Evolutionary conservation across 2,113 vertebrate species (phyloP).

Genomic region (Trogon surrucura): DNA sequence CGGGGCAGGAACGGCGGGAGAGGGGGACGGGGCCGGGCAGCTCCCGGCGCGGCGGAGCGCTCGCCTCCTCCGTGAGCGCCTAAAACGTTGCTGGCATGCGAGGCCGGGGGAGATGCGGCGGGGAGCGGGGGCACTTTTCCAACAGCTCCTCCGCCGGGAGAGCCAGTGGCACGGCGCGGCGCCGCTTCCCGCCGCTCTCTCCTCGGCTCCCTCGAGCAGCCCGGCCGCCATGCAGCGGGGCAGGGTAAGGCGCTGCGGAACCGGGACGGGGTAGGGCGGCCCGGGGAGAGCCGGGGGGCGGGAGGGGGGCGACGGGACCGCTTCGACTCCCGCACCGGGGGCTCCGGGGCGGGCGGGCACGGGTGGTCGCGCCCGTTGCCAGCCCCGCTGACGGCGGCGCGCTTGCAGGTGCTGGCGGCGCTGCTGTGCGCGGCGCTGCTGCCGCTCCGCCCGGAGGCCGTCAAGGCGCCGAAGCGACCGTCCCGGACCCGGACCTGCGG

Average conservation of each 20-base stretch:
- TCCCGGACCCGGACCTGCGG: constrained; percentile 79
- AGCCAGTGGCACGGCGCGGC: constrained; percentile 16
- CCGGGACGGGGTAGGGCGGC: too few relatives aligned
- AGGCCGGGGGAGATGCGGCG: constrained; percentile 37
- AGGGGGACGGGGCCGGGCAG: neutral
- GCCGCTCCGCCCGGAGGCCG: constrained; percentile 29
- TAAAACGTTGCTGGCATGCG: constrained; percentile 35
- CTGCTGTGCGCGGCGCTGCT: constrained; percentile 60
- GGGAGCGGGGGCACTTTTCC: constrained; percentile 49
- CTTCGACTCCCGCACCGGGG: too few relatives aligned
- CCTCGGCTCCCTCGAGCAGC: neutral
- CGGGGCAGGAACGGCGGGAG: neutral
- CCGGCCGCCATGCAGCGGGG: constrained; percentile 11
- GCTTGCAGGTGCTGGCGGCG: constrained; percentile 56
- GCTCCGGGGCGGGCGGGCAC: too few relatives aligned
- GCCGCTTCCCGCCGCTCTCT: neutral
- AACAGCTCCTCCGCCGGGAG: constrained; percentile 16
- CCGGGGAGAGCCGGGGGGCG: too few relatives aligned
- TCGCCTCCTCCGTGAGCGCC: neutral
- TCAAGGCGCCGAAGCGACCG: constrained; percentile 71
- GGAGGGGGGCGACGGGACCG: too few relatives aligned
- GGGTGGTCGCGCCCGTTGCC: neutral
- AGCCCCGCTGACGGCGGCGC: constrained; percentile 29
- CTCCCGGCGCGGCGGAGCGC: neutral
- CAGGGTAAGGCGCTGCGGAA: constrained; percentile 10